Conservation (phyloP, 2,888 invertebrate genomes). For the Oxycera nigricornis region DNA sequence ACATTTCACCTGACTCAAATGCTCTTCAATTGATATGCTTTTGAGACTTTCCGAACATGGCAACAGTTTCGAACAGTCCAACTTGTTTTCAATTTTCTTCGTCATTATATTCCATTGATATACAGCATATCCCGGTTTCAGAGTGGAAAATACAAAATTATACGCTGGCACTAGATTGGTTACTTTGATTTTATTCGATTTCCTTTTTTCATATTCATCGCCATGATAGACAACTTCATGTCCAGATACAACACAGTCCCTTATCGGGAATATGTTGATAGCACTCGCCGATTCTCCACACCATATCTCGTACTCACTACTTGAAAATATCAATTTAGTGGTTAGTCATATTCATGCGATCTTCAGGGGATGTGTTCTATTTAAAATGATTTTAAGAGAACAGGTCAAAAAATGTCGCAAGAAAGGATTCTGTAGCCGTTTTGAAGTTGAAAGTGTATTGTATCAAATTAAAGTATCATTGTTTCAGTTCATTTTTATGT, state of each 20-base stretch:
- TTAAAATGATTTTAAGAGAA: too few species aligned
- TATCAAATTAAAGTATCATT: too few species aligned
- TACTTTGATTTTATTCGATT: conserved; percentile 66
- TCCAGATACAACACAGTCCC: conserved; percentile 73
- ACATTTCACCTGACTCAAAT: conserved; percentile 77
- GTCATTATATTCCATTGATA: conserved; percentile 83
- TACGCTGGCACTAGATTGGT: conserved; percentile 73
- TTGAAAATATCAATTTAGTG: too few species aligned
- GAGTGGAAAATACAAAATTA: conserved; percentile 77
- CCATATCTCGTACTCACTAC: conserved; percentile 80
- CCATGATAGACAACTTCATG: conserved; percentile 75
- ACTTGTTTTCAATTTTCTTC: conserved; percentile 73
- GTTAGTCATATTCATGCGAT: too few species aligned
- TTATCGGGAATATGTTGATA: conserved; percentile 79
- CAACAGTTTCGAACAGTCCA: conserved; percentile 91
- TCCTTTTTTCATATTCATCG: conserved; percentile 56
- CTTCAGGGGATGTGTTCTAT: too few species aligned
- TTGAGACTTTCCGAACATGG: conserved; percentile 92
- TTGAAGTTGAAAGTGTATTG: too few species aligned
- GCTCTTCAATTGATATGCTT: conserved; percentile 89
- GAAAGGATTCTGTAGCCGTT: too few species aligned
- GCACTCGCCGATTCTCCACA: conserved; percentile 84
- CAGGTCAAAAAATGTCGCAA: neutral
- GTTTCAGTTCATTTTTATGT: too few species aligned
- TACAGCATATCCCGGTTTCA: conserved; percentile 85